phyloP scores from a whole-genome alignment of 2,797 vertebrate species.

The Ispidina lecontei region DNA sequence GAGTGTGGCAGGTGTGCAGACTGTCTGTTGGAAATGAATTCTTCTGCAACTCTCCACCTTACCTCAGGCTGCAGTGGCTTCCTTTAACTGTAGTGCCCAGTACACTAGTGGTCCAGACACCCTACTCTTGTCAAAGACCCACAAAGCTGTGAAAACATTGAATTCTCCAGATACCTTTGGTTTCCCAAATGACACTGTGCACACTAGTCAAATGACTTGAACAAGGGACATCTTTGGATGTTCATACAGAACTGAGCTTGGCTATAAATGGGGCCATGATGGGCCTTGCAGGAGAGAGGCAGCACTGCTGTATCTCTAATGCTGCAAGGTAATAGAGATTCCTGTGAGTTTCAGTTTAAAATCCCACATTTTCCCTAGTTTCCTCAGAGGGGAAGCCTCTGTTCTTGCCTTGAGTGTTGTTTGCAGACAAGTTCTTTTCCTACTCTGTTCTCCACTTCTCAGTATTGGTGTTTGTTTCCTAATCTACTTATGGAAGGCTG shows the following conservation, averaged over 20 bases:
- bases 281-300: not conserved
- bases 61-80: not conserved
- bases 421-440: not conserved
- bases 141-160: not conserved
- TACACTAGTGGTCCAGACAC: not conserved
- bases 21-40: not conserved
- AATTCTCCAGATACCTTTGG: not conserved
- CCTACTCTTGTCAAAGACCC: not conserved
- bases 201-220: not conserved
- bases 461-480: not conserved
- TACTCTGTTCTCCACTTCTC: not conserved
- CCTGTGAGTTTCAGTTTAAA: not conserved
- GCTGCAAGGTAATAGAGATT: not conserved
- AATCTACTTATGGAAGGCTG: not conserved
- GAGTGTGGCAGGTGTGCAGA: not conserved
- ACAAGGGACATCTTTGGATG: not conserved
- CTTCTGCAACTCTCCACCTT: not conserved
- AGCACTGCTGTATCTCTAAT: not conserved
- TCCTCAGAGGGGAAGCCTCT: not conserved
- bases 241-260: not conserved
- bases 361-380: not conserved
- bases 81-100: not conserved
- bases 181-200: not conserved
- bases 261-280: accelerated
- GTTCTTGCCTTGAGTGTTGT: not conserved